Evolutionary conservation across 2,797 vertebrate species (phyloP), one percentile per base, ranked within the genome.

Genomic region (Philypnodon macrostomus): DNA sequence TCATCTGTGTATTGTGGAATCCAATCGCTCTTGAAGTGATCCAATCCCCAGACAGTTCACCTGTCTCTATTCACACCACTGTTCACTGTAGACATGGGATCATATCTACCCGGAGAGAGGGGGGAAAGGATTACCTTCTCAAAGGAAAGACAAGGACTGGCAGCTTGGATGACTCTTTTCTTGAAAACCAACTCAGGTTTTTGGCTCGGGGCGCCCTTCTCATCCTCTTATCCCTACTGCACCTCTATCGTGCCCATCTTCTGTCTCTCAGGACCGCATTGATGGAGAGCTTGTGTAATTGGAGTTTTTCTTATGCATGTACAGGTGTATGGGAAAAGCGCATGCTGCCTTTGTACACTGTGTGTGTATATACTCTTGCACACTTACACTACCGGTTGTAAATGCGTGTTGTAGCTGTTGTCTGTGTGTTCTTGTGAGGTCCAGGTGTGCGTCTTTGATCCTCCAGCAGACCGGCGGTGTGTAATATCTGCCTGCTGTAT

Each of bases 61-160:
- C 77, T 60, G 66, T 21, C 47, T 88, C 91, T 85, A 87, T 89
- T 87, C 81, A 89, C 78, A 85, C 80, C 12, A 58, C 47, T 76
- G 67, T 79, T 86, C 62, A 13, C 70, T 76, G 78, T 15, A 75
- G 70, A 80, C 53, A 37, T 30, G 51, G 77, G 74, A 80, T 86
- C 76, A 81, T 75, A 79, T 85, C 74, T 77, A 70, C 67, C 13
- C 63, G 72, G 68, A 68, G 69, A 63, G 42, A 26, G 9, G 39
- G 16, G 64, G 58, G 67, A 15, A 35, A 60, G 86, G 81, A 87
- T 78, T 84, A 83, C 85, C 85, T 82, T 78, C 73, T 78, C 33
- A 80, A 88, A 79, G 76, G 84, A 86, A 86, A 87, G 79, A 81
- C 79, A 73, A 55, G 55, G 67, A 75, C 83, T 83, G 73, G 77